Base-by-base conservation (phyloP, 30 jellyfish, hydroid and myxozoan species). In the Mastigias papua region DNA sequence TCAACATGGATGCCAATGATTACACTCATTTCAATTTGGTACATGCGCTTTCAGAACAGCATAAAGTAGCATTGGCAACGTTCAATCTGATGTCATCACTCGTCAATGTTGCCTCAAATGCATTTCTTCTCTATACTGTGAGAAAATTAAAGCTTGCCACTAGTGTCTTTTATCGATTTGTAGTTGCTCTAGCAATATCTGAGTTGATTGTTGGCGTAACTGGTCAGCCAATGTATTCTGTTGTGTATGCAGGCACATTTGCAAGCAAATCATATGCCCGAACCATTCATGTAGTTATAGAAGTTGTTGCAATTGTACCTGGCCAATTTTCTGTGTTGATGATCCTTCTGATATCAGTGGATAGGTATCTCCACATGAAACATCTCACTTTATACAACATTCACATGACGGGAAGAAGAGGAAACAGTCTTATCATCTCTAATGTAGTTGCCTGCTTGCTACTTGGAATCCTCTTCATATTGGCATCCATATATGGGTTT, bases 331-430 rank as follows among this genome's bases (percentile, higher is more conserved):
- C 81, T 22, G 81, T 25, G 2, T 22, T 69, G 62, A 28, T 46
- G 61, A 27, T 69, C 7, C 2, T 69, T 2, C 32, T 69, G 25
- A 69, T 69, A 28, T 35, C 81, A 9, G 28, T 69, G 32, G 81
- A 69, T 25, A 42, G 81, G 15, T 69, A 69, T 23, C 58, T 69
- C 2, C 81, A 69, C 81, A 69, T 31, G 61, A 69, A 32, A 29
- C 31, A 28, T 23, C 28, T 69, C 58, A 46, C 28, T 32, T 1
- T 7, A 6, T 69, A 69, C 81, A 69, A 69, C 35, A 2, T 29
- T 29, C 62, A 69, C 54, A 69, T 69, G 81, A 31, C 49, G 21
- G 26, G 31, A 27, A 31, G 81, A 69, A 6, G 81, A 69, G 78
- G 78, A n/a, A n/a, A n/a, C n/a, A n/a, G n/a, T 61, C 2, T 42